phyloP scores from a whole-genome alignment of 2,113 vertebrate species.

The Dinomys branickii region DNA sequence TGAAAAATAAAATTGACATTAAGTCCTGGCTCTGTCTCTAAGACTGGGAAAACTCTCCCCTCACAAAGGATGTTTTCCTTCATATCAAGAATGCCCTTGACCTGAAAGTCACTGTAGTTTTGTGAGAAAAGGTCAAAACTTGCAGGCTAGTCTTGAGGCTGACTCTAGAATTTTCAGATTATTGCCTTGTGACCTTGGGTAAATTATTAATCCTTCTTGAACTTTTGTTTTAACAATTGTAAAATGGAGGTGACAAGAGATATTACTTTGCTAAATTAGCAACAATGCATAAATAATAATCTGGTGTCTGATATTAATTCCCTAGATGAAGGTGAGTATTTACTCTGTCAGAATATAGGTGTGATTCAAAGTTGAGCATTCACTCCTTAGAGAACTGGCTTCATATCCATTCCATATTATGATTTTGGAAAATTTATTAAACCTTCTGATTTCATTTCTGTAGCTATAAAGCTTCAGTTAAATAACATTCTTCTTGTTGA shows the following conservation, averaged over 20 bases:
- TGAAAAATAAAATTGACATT: background rate
- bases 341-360: background rate
- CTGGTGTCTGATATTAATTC: background rate
- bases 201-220: background rate
- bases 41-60: background rate
- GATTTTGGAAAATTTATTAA: constrained; percentile 39
- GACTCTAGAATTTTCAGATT: background rate
- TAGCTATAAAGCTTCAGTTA: background rate
- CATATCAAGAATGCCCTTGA: background rate
- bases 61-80: background rate
- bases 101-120: background rate
- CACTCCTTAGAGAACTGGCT: background rate
- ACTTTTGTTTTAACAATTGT: background rate
- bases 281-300: background rate
- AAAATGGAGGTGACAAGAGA: background rate
- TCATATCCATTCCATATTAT: background rate
- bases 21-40: constrained; percentile 3
- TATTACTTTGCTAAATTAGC: background rate
- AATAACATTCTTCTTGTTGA: background rate
- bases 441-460: background rate
- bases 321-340: background rate
- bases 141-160: background rate
- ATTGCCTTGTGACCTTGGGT: background rate
- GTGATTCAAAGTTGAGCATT: background rate
- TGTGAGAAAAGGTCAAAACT: background rate